Conservation (phyloP, 2,888 invertebrate genomes). For the Euzetes globulus region DNA sequence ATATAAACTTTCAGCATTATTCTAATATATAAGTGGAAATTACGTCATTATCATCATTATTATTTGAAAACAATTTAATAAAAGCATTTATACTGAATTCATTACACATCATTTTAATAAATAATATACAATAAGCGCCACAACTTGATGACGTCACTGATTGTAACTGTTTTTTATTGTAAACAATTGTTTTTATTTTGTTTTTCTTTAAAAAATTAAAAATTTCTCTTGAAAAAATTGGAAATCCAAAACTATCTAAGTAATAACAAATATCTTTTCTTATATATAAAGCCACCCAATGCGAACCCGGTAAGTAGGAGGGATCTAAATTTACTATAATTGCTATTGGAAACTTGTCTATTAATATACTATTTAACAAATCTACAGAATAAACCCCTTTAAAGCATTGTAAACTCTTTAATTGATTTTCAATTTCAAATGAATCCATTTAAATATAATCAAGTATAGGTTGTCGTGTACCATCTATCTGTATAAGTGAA, state of each 20-base stretch:
- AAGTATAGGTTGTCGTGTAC: conserved; percentile 39
- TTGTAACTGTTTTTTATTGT: background rate
- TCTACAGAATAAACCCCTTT: conserved; percentile 18
- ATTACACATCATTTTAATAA: background rate
- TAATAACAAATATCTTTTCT: too few species aligned
- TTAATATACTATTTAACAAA: background rate
- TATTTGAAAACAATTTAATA: background rate
- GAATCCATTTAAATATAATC: conserved; percentile 38
- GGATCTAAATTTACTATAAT: too few species aligned
- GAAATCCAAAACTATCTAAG: conserved; percentile 36
- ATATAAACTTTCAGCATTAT: background rate
- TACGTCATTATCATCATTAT: background rate
- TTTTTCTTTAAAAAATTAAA: background rate
- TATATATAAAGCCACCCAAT: too few species aligned
- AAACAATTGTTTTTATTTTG: background rate
- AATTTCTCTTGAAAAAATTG: background rate
- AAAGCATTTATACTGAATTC: background rate
- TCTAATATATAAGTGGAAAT: background rate
- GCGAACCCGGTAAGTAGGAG: too few species aligned
- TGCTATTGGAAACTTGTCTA: too few species aligned
- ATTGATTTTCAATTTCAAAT: background rate
- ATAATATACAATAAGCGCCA: background rate
- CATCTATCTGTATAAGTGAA: conserved; percentile 44
- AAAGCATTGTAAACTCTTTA: background rate
- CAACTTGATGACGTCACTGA: background rate